Evolutionary conservation across 1,140 invertebrate genomes (phyloP).

Genomic region (Steinernema feltiae): DNA sequence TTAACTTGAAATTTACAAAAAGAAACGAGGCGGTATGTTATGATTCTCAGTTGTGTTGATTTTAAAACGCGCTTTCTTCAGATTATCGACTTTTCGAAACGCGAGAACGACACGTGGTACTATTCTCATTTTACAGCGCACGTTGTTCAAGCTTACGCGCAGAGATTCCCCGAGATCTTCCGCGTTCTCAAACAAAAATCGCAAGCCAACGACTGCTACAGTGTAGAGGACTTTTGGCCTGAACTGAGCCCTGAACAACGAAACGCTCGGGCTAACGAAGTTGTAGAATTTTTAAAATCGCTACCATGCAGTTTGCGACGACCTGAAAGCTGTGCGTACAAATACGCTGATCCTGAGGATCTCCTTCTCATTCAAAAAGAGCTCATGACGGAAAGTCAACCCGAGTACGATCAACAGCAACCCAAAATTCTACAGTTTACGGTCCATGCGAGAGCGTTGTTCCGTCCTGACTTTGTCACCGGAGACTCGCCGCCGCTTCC

Average conservation of each 20-base stretch:
- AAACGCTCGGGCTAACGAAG: neutral
- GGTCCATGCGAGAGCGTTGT: neutral
- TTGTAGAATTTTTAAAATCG: neutral
- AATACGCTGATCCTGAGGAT: constrained; percentile 2
- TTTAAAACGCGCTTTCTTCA: constrained; percentile 41
- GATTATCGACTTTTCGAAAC: constrained; percentile 71
- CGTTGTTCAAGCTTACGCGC: constrained; percentile 28
- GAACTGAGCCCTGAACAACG: constrained; percentile 27
- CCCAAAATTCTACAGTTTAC: constrained; percentile 59
- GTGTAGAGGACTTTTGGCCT: constrained; percentile 67
- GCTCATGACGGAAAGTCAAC: too few relatives aligned
- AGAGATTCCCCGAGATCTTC: constrained; percentile 70
- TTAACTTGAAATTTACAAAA: constrained; percentile 84
- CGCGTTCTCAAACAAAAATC: constrained; percentile 58
- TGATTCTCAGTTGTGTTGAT: constrained; percentile 59
- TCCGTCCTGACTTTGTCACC: constrained; percentile 21
- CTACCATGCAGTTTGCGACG: neutral
- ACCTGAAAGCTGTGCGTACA: neutral
- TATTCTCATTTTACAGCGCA: constrained; percentile 31
- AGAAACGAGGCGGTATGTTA: constrained; percentile 66
- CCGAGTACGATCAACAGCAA: too few relatives aligned
- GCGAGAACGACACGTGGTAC: constrained; percentile 46
- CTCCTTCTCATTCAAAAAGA: neutral
- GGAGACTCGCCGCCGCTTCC: constrained; percentile 65
- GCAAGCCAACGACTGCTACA: constrained; percentile 64